phyloP scores from a whole-genome alignment of 2,797 vertebrate species.

The Propithecus deckenii region DNA sequence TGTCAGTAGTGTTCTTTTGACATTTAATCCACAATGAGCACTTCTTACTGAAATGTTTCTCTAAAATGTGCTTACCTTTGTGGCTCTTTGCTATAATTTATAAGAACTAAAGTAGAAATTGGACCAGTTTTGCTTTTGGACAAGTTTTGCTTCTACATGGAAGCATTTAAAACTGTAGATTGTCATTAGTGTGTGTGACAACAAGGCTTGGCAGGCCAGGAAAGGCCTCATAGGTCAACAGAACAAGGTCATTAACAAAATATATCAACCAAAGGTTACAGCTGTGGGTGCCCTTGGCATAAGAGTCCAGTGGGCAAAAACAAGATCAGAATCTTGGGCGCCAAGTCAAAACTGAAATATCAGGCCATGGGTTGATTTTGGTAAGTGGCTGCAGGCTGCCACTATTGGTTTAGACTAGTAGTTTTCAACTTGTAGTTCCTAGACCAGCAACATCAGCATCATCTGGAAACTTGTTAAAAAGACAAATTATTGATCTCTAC shows the following conservation, averaged over 20 bases:
- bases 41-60: not conserved
- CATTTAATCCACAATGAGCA: slow-evolving; percentile 6
- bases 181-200: not conserved
- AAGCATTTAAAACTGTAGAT: not conserved
- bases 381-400: not conserved
- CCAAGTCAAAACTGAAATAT: not conserved
- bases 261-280: not conserved
- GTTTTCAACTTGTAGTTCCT: not conserved
- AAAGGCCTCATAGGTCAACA: not conserved
- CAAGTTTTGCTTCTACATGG: not conserved
- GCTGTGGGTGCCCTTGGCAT: not conserved
- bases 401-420: not conserved
- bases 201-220: not conserved
- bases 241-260: not conserved
- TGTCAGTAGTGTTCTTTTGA: slow-evolving; percentile 34
- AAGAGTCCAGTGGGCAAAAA: not conserved
- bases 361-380: not conserved
- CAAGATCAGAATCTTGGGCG: not conserved
- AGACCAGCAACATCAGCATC: not conserved
- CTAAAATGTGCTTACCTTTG: not conserved
- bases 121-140: not conserved
- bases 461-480: not conserved
- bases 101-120: not conserved
- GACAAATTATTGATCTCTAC: not conserved
- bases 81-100: not conserved